Percentiles rank a stretch among this genome's conserved stretches.
phyloP scores from a whole-genome alignment of 1,140 invertebrate genomes.

The Drosophila nigrodunni region DNA sequence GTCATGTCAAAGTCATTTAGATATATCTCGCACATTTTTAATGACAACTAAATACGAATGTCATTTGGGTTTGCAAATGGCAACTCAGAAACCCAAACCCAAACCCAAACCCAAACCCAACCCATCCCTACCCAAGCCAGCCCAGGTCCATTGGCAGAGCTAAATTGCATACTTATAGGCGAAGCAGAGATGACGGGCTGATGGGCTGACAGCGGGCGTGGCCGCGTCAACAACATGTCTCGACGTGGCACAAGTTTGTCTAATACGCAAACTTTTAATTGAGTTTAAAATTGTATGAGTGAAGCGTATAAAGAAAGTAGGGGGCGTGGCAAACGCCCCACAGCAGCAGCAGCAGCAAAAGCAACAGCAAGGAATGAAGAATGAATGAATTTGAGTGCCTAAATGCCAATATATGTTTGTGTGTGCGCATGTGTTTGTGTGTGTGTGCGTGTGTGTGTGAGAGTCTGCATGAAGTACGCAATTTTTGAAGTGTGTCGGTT shows the following conservation, averaged over 20 bases:
- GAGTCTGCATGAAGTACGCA: slow-evolving; percentile 44
- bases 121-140: not conserved
- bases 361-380: slow-evolving; percentile 46
- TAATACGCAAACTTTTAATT: slow-evolving; percentile 80
- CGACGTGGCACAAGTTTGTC: slow-evolving; percentile 67
- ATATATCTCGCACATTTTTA: slow-evolving; percentile 70
- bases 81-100: not conserved
- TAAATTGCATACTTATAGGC: slow-evolving; percentile 50
- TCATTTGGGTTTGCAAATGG: slow-evolving; percentile 54
- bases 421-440: slow-evolving; percentile 22
- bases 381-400: slow-evolving; percentile 51
- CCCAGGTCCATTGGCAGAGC: slow-evolving; percentile 5
- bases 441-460: slow-evolving; percentile 12
- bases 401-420: slow-evolving; percentile 45
- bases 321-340: slow-evolving; percentile 7
- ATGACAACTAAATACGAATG: slow-evolving; percentile 76
- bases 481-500: slow-evolving; percentile 80
- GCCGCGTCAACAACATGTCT: slow-evolving; percentile 35
- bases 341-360: not conserved
- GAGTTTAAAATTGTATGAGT: slow-evolving; percentile 81
- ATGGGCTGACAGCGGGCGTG: slow-evolving; percentile 6
- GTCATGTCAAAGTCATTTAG: slow-evolving; percentile 56
- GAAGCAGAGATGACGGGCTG: slow-evolving; percentile 3
- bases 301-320: slow-evolving; percentile 43
- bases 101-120: not conserved